A percentile compares a stretch with the other conserved stretches of the same genome.
Evolutionary conservation across 2,113 vertebrate genomes (phyloP).

Genomic region (Cinclus cinclus): DNA sequence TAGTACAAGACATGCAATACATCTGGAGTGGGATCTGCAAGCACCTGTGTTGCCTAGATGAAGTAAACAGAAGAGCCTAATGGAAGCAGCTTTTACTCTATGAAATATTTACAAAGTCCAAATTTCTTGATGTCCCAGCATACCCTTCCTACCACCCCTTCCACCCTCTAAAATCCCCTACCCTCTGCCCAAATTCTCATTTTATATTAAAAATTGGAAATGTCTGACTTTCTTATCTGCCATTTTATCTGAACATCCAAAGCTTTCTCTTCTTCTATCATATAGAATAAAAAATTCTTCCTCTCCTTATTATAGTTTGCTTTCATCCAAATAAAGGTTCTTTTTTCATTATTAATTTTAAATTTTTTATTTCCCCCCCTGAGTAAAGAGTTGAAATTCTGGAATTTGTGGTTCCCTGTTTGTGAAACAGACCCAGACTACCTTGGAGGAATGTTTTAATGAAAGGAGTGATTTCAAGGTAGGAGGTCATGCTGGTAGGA

Average conservation of each 20-base stretch:
- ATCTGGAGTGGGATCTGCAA: background rate
- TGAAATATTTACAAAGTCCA: background rate
- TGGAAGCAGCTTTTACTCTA: background rate
- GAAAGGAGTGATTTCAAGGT: slow-evolving; percentile 26
- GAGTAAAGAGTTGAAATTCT: background rate
- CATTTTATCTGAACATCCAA: background rate
- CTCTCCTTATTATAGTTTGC: background rate
- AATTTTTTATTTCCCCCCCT: fast-evolving
- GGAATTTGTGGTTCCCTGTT: background rate
- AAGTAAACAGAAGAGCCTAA: background rate
- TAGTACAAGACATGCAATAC: background rate
- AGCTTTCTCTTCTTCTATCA: background rate
- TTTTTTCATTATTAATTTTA: background rate
- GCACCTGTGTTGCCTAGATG: background rate
- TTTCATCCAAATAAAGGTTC: background rate
- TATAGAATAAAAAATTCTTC: background rate
- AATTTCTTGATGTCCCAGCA: background rate
- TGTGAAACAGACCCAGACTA: background rate
- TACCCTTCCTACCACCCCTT: background rate
- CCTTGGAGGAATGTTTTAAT: slow-evolving; percentile 25
- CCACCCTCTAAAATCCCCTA: background rate
- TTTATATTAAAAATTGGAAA: background rate
- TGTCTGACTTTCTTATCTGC: background rate
- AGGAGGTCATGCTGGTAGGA: slow-evolving; percentile 57
- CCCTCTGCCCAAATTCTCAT: background rate